Base-by-base conservation (phyloP, 1,140 invertebrate genomes). In the Psix sp. region DNA sequence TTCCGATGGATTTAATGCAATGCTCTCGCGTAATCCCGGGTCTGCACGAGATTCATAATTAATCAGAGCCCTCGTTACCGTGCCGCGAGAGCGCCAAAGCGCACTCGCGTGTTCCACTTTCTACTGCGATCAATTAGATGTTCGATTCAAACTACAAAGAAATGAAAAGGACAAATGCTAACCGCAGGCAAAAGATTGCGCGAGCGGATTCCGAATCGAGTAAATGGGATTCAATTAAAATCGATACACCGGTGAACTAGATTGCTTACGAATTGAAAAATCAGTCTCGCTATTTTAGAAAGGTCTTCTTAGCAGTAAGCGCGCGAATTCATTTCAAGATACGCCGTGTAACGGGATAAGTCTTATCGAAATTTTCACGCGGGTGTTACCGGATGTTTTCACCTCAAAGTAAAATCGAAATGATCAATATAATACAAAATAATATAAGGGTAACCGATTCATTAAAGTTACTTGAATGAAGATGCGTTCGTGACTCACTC, bases 31-130 rank as follows among this genome's bases (percentile, higher is more conserved):
- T 77, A 81, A 80, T 80, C 63, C 43, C 42, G 35, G 11, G 35
- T 59, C 43, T 48, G 54, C 62, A 77, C 76, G 71, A 60, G 68
- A 80, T 79, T 82, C 67, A 70, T 81, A 83, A 83, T 84, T 80
- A 78, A 83, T 79, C 68, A 57, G 46, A 35, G 24, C 26, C 39
- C 60, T 62, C 39, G 52, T 60, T 66, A 56, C 24, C 14, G 39
- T 38, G 46, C 46, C 46, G 13, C 26, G 62, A 60, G 33, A 66
- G 43, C 49, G 29, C 20, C 43, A 72, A 62, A 48, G 49, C 45
- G 31, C 52, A n/a, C n/a, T n/a, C 21, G 26, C 63, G 54, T 54
- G 75, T 68, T 65, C 66, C 33, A 71, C 67, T 71, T 72, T 60
- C 70, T 73, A 72, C 48, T 13, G 38, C 66, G 49, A 72, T 70